A percentile compares a stretch with the other conserved stretches of the same genome.
These are phyloP conservation scores for Choreutis nemorana DNA, from an alignment of 2,888 invertebrate species.

Conservation along the genomic window DNA sequence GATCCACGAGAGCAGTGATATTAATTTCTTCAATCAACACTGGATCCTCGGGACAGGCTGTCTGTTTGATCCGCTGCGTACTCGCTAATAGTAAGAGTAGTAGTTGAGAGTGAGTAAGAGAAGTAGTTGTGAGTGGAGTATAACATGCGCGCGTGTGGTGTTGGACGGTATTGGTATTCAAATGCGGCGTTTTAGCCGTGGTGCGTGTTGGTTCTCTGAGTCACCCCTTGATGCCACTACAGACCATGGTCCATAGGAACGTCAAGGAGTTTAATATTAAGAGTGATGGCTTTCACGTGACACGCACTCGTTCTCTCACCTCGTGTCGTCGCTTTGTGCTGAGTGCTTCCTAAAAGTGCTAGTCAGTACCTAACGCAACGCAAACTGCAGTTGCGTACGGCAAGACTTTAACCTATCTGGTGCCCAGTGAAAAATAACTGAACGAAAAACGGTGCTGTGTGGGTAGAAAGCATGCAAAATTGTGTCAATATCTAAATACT, in stretches of 20 bases:
- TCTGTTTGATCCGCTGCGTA: constrained; percentile 47
- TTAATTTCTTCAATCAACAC: constrained; percentile 25
- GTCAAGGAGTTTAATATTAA: too few relatives aligned
- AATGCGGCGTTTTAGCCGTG: constrained; percentile 69
- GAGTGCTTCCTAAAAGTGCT: constrained; percentile 63
- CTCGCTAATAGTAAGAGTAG: constrained; percentile 57
- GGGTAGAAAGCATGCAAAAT: constrained; percentile 65
- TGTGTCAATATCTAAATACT: constrained; percentile 67
- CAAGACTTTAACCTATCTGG: constrained; percentile 50
- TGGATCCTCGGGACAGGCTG: constrained; percentile 46
- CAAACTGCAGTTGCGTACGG: constrained; percentile 25
- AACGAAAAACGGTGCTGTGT: constrained; percentile 65
- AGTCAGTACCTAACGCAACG: constrained; percentile 35
- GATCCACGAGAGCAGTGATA: constrained; percentile 33
- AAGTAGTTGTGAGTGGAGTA: constrained; percentile 51
- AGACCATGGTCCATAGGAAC: too few relatives aligned
- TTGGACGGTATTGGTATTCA: constrained; percentile 75
- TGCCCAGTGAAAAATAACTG: constrained; percentile 60
- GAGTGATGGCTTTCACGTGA: constrained; percentile 25
- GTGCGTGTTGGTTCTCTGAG: constrained; percentile 38
- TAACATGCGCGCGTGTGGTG: constrained; percentile 63
- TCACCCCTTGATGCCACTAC: too few relatives aligned
- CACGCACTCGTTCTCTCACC: constrained; percentile 65
- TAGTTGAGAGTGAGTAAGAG: constrained; percentile 57
- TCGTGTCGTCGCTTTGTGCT: constrained; percentile 61